Conservation (phyloP, 2,113 vertebrate species). For the Nibea albiflora region DNA sequence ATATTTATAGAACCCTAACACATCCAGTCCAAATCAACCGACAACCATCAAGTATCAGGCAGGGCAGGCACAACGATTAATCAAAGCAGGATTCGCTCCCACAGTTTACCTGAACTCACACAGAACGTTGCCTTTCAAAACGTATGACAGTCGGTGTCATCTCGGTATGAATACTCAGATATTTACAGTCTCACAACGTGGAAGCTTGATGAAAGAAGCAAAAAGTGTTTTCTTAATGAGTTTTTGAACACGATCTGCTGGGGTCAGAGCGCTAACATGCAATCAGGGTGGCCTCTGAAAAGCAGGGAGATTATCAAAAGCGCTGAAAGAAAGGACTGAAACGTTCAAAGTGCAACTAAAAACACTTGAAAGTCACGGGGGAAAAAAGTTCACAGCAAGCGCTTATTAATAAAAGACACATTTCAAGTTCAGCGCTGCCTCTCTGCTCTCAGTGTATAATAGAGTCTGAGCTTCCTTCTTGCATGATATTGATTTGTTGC, state of each 20-base stretch:
- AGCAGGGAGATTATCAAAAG: constrained; percentile 49
- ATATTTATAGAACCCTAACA: constrained; percentile 25
- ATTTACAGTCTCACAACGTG: constrained; percentile 15
- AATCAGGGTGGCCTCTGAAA: constrained; percentile 56
- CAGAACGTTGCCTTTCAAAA: background rate
- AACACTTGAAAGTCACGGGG: constrained; percentile 37
- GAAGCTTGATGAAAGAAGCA: constrained; percentile 39
- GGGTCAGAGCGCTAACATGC: constrained; percentile 69
- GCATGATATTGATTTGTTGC: constrained; percentile 56
- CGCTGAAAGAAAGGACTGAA: constrained; percentile 58
- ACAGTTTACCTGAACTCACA: constrained; percentile 1
- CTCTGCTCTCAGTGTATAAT: constrained; percentile 20
- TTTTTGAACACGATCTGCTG: constrained; percentile 35
- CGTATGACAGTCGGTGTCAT: background rate
- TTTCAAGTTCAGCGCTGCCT: constrained; percentile 33
- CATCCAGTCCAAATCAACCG: background rate
- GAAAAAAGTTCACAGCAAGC: constrained; percentile 40
- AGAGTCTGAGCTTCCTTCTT: constrained; percentile 44
- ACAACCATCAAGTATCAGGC: background rate
- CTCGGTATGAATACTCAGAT: constrained; percentile 27
- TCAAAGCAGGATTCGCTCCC: background rate
- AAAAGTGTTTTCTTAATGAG: constrained; percentile 47
- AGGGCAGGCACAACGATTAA: constrained; percentile 3
- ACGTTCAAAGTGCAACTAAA: constrained; percentile 66
- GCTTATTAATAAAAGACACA: constrained; percentile 48